Evolutionary conservation across 2,113 vertebrate species (phyloP), one percentile per base, ranked within the genome.

Genomic region (Tamias sibiricus): DNA sequence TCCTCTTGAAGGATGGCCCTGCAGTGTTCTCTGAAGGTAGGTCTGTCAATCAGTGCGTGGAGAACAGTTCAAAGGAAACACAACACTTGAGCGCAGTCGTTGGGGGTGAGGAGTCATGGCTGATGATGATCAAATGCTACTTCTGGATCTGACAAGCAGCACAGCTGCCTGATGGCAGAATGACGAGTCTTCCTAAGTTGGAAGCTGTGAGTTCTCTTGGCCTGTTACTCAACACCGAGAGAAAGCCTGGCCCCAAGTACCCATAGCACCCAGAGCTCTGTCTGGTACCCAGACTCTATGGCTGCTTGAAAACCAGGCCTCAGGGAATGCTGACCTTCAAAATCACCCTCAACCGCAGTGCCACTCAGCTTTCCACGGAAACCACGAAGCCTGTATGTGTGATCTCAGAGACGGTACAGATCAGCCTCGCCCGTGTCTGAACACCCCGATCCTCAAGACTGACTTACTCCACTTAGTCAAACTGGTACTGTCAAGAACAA

Each of bases 31-130:
- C 92, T 95, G 93, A 94, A 97, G 81, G 93, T n/a, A 91, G 44
- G 40, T 54, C 93, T 97, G 87, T 80, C 92, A 88, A 82, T 82
- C 85, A 83, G 3, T n/a, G 49, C 89, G 35, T 64, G 52, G n/a
- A 95, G 81, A 88, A 77, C 59, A 96, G 97, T 97, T 98, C 91
- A 97, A 97, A 97, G 91, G 93, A 96, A 96, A 96, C 64, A 76
- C 89, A 97, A 86, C 95, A 94, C 95, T 96, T 91, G 44, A 86
- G 95, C 5, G 0, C 52, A 97, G 96, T 94, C 95, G 89, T 89
- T 95, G 86, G 74, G 86, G 30, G 42, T 40, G 79, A 96, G 69
- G 83, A 95, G 57, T 94, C 49, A 9, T 9, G 30, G 91, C 52
- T 94, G 69, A 96, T 72, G 91, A 93, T 71, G 96, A 96, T 93